Evolutionary conservation across 2,888 invertebrate species (phyloP), one percentile per base, ranked within the genome.

Genomic region (Hydroisotoma schaefferi): DNA sequence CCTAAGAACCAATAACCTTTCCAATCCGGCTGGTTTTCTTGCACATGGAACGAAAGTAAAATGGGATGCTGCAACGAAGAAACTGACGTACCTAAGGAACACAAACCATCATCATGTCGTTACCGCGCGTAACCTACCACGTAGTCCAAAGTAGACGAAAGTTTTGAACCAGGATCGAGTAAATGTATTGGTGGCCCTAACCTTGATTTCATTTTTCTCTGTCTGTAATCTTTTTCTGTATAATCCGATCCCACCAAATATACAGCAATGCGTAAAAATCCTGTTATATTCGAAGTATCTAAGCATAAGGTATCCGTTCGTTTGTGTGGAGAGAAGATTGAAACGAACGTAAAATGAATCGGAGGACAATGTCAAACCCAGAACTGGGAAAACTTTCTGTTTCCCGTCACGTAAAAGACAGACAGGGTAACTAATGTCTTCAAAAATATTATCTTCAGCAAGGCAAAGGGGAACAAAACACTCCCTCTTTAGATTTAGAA

Each of bases 141-240:
- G n/a, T n/a, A n/a, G n/a, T n/a, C n/a, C n/a, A n/a, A n/a, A n/a
- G n/a, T n/a, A n/a, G n/a, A n/a, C n/a, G 40, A 20, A 40, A 40
- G 33, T 33, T 43, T 22, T 12, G 46, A 8, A 8, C 15, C 23
- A 46, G 25, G 46, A 46, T 46, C 18, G 46, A 46, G 46, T 46
- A 49, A 49, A 49, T 49, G 28, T 49, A 49, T 49, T 25, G 49
- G 49, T 28, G n/a, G 37, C 18, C 28, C 33, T 37, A 52, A 52
- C 52, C 52, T 52, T 52, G 52, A 52, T 52, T 52, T 52, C 52
- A 52, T 52, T 52, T 52, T 52, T 52, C 52, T 52, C 38, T n/a
- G 6, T 18, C 6, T n/a, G 20, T 43, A 18, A n/a, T 6, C 18
- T 43, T 12, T 18, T n/a, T n/a, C 33, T 12, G 33, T 10, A 33